Evolutionary conservation across 2,888 invertebrate species (phyloP).

Genomic region (Eumerus sabulonum): DNA sequence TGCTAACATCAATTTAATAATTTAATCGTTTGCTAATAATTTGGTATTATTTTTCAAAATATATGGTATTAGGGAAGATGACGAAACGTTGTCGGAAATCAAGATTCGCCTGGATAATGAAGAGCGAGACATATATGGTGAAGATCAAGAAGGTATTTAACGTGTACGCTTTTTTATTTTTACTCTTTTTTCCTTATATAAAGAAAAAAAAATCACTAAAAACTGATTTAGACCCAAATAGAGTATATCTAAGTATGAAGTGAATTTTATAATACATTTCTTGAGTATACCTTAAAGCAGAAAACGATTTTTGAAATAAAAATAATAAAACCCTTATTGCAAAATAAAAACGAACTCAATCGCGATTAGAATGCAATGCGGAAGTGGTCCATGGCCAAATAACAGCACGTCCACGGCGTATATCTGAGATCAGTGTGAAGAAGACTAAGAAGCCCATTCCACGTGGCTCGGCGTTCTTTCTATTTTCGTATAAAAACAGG

Average conservation of each 20-base stretch:
- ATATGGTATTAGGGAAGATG: conserved; percentile 82
- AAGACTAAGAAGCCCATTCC: conserved; percentile 95
- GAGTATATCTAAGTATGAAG: too few species aligned
- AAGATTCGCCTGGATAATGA: conserved; percentile 85
- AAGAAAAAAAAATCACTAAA: conserved; percentile 21
- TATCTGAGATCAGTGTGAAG: conserved; percentile 91
- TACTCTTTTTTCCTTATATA: neutral
- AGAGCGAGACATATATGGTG: conserved; percentile 82
- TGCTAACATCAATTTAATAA: too few species aligned
- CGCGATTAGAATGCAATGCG: conserved; percentile 77
- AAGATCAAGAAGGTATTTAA: conserved; percentile 78
- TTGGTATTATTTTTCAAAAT: too few species aligned
- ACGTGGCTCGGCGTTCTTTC: conserved; percentile 93
- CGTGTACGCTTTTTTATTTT: conserved; percentile 4
- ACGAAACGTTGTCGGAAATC: conserved; percentile 86
- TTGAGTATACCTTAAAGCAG: conserved; percentile 12
- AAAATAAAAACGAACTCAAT: conserved; percentile 37
- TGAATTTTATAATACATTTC: neutral
- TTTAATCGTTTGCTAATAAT: too few species aligned
- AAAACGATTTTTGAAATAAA: conserved; percentile 31
- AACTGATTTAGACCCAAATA: neutral
- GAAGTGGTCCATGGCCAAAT: conserved; percentile 79
- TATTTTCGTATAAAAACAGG: conserved; percentile 96
- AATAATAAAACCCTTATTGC: conserved; percentile 51
- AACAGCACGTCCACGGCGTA: conserved; percentile 89